Percentiles rank a stretch among this genome's conserved stretches.
These are phyloP conservation scores for Drosophila miranda DNA, from an alignment of 1,140 invertebrate genomes.

Conservation along the genomic window DNA sequence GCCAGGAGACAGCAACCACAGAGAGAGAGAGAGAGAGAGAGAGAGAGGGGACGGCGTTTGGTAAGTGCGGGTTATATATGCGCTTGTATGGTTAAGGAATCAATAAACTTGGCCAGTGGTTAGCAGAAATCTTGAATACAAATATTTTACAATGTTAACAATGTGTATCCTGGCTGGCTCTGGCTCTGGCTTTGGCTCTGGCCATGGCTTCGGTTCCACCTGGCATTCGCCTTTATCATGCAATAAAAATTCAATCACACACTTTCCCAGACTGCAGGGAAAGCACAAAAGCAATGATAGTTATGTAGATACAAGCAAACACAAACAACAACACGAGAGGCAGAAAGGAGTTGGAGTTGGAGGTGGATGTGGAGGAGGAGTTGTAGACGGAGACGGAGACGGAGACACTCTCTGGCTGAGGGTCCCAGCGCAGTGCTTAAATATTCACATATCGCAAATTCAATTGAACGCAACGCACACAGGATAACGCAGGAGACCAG, in stretches of 20 bases:
- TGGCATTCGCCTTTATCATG: conserved; percentile 65
- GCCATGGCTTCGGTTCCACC: conserved; percentile 18
- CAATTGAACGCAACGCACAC: conserved; percentile 74
- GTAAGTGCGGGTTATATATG: conserved; percentile 11
- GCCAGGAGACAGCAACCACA: conserved; percentile 28
- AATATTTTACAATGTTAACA: conserved; percentile 78
- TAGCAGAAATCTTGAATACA: conserved; percentile 69
- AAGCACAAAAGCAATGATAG: conserved; percentile 66
- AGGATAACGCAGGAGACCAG: conserved; percentile 60
- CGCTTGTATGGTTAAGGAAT: conserved; percentile 33
- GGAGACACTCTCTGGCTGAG: conserved; percentile 4
- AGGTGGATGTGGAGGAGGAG: neutral
- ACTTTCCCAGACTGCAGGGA: conserved; percentile 18
- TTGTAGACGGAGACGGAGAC: too few species aligned
- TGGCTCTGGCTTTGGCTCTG: conserved; percentile 4
- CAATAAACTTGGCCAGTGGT: conserved; percentile 69
- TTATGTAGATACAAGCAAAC: conserved; percentile 60
- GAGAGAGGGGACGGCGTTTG: conserved; percentile 3
- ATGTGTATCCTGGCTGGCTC: conserved; percentile 43
- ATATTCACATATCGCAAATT: conserved; percentile 81
- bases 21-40: neutral
- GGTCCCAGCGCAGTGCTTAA: conserved; percentile 76
- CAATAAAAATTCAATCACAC: conserved; percentile 80
- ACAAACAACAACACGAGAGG: conserved; percentile 1
- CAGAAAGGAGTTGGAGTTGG: neutral